Base-by-base conservation (phyloP, 2,797 vertebrate genomes). In the Sorex maritimensis region DNA sequence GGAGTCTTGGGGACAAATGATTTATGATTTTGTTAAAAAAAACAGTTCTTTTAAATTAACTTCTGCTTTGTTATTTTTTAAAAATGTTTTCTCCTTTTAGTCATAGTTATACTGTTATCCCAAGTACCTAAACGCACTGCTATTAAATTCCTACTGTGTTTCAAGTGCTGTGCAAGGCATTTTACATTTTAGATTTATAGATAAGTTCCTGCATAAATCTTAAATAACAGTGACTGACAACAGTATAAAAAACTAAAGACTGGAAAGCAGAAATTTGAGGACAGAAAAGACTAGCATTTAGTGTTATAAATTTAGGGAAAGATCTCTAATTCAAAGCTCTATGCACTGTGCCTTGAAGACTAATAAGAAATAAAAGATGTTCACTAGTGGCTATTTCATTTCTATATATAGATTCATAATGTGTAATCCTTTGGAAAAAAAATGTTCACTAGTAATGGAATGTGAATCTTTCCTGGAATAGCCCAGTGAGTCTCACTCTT, bases 201-300 rank as follows among this genome's bases (percentile, higher is more conserved):
- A 44, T 69, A 68, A 85, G 80, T 75, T 82, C 10, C 44, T 91
- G 41, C 14, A 55, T 61, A 52, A 52, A 84, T 67, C 28, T 88
- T 55, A 30, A 41, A 52, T 55, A 24, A 30, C 2, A 84, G 69
- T 49, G 72, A 84, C 26, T 52, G 13, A 19, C 44, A 81, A 87
- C 44, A 49, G n/a, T 14, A 55, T 14, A 69, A 68, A 34, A 81
- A 87, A 86, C 8, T 72, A 6, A 87, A 46, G 6, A 44, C 52
- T 28, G 11, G 30, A 46, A 80, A 75, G 38, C 86, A 91, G 28
- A 24, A 84, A 21, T 63, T 65, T 75, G 19, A 49, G 19, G 68
- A 75, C n/a, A 72, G 23, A 19, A n/a, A 79, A 46, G 79, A 81
- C 26, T 67, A 28, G 49, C 63, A 7, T 72, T 79, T 73, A 52